Conservation (phyloP, 2,797 vertebrate species). For the Craterocephalus amniculus region DNA sequence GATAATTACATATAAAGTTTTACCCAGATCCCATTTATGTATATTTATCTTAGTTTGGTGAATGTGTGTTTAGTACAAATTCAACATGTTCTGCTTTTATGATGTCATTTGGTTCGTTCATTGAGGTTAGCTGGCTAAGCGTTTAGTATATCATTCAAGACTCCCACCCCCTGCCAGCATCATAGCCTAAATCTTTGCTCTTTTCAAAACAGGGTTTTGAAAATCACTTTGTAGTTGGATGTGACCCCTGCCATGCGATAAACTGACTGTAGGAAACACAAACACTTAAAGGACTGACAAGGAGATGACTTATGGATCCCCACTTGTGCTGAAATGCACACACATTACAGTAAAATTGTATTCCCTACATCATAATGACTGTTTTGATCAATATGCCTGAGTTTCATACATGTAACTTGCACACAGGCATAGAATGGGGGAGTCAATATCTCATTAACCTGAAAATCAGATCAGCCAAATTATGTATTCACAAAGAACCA, state of each 20-base stretch:
- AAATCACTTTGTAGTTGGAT: not conserved
- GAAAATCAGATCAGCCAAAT: no score
- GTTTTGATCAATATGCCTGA: no score
- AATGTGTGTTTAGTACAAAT: not conserved
- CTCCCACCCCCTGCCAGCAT: not conserved
- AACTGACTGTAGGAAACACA: conserved; percentile 12
- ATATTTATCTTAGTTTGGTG: not conserved
- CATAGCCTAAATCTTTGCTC: not conserved
- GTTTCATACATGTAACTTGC: no score
- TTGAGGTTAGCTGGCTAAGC: conserved; percentile 4
- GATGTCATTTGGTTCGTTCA: conserved; percentile 1
- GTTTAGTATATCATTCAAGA: not conserved
- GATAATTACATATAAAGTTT: not conserved
- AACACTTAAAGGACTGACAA: no score
- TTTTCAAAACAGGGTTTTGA: not conserved
- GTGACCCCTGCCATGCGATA: conserved; percentile 8
- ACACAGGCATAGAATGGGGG: no score
- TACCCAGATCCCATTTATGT: not conserved
- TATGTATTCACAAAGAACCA: no score
- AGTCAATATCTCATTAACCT: no score
- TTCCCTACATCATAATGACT: no score
- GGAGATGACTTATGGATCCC: no score
- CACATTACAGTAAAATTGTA: no score
- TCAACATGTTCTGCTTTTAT: not conserved
- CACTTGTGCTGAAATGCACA: no score